These are phyloP conservation scores for Chaenodraco wilsoni DNA, from an alignment of 2,797 vertebrate genomes.

Conservation along the genomic window DNA sequence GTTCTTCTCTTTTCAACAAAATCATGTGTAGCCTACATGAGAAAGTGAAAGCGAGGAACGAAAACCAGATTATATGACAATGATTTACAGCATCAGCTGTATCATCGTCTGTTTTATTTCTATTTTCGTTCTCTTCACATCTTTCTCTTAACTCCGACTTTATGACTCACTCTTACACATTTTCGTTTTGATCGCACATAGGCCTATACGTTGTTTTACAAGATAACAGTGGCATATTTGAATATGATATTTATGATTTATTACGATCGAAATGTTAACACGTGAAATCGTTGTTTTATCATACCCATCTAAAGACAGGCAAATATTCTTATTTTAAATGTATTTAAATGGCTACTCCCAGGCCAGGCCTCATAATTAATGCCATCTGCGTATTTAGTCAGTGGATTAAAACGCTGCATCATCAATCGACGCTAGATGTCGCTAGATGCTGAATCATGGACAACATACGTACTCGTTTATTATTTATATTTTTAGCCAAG, in stretches of 20 bases:
- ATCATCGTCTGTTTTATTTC: neutral
- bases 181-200: neutral
- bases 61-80: neutral
- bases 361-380: neutral
- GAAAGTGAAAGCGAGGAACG: slow-evolving; percentile 16
- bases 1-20: neutral
- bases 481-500: neutral
- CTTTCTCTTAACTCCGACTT: neutral
- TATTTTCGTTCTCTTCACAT: neutral
- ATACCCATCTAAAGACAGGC: neutral
- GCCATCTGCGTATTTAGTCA: neutral
- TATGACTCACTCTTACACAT: neutral
- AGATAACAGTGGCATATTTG: neutral
- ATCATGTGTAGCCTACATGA: neutral
- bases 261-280: neutral
- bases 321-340: neutral
- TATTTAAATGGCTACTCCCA: neutral
- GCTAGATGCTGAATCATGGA: neutral
- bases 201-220: neutral
- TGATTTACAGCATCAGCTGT: neutral
- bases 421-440: slow-evolving; percentile 3
- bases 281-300: neutral
- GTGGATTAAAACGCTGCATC: neutral
- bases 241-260: neutral
- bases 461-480: neutral